phyloP scores from a whole-genome alignment of 2,797 vertebrate genomes.

The Molossus alvarezi region DNA sequence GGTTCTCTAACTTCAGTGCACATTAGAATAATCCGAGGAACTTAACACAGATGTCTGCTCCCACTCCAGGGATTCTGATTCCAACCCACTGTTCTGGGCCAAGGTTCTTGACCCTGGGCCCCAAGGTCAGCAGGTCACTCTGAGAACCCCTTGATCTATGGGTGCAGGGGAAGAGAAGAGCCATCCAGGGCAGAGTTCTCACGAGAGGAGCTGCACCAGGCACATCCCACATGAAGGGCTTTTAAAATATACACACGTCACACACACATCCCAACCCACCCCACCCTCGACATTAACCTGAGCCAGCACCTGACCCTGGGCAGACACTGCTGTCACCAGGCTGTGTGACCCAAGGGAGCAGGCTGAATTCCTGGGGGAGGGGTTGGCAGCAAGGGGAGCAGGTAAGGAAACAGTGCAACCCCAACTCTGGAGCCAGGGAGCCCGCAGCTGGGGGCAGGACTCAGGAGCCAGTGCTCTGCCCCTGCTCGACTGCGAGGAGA shows the following conservation, averaged over 20 bases:
- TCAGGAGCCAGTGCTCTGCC: not conserved
- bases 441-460: fast-evolving
- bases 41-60: not conserved
- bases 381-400: fast-evolving
- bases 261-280: too few species aligned
- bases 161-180: not conserved
- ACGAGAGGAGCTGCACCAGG: not conserved
- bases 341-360: not conserved
- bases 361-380: not conserved
- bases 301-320: not conserved
- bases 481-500: not conserved
- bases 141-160: not conserved
- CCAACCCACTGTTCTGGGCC: not conserved
- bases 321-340: not conserved
- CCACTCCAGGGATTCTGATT: not conserved
- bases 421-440: too few species aligned
- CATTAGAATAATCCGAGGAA: not conserved
- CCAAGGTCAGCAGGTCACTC: not conserved
- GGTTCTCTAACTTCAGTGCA: not conserved
- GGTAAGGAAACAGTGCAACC: not conserved
- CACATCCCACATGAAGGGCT: not conserved
- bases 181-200: not conserved
- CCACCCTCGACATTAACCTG: not conserved
- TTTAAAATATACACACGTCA: not conserved
- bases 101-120: not conserved